Evolutionary conservation across 2,113 vertebrate species (phyloP).

Genomic region (Chroicocephalus ridibundus): DNA sequence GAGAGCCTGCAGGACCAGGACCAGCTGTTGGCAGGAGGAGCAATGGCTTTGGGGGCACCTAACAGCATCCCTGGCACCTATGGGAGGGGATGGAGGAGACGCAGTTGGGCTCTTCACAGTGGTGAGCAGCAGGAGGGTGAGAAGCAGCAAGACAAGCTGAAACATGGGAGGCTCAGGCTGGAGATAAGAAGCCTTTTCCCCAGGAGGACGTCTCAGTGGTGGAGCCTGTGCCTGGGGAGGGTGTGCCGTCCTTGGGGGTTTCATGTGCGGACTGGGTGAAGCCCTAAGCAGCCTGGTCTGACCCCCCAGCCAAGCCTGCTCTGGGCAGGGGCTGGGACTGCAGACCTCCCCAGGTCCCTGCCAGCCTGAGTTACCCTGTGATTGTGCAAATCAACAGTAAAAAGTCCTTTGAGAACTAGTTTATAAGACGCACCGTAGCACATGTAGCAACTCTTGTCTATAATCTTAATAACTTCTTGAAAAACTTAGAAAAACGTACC

Average conservation of each 20-base stretch:
- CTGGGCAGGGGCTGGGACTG: background rate
- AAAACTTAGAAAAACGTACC: background rate
- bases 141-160: background rate
- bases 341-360: background rate
- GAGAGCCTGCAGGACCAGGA: background rate
- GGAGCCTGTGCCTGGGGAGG: accelerated
- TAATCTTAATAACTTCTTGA: background rate
- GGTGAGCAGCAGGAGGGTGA: accelerated
- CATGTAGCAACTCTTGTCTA: background rate
- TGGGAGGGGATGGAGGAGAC: background rate
- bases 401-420: background rate
- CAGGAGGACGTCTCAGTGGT: background rate
- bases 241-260: accelerated
- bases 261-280: accelerated
- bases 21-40: background rate
- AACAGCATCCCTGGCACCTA: accelerated
- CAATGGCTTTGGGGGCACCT: accelerated
- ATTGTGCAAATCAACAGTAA: background rate
- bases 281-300: background rate
- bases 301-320: background rate
- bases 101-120: accelerated
- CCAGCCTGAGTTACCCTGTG: background rate
- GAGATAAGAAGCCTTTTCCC: background rate
- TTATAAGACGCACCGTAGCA: background rate
- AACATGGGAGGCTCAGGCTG: accelerated